Conservation (phyloP, 2,888 invertebrate genomes). For the Lampropteryx suffumata region DNA sequence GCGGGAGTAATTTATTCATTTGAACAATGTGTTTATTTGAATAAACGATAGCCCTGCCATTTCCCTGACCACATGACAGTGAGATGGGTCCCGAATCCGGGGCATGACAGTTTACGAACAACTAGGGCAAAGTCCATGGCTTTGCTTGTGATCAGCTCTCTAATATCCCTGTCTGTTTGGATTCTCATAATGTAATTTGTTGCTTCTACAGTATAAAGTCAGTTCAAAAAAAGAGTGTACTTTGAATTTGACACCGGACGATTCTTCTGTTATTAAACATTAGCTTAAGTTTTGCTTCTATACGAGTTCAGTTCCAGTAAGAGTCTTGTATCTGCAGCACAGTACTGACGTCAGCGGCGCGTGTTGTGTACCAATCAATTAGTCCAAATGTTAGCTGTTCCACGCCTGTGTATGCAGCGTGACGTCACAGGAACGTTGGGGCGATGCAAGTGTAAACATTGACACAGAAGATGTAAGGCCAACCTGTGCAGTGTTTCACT, state of each 20-base stretch:
- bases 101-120: background rate
- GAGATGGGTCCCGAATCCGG: conserved; percentile 8
- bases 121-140: too few species aligned
- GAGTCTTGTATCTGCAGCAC: too few species aligned
- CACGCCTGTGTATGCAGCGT: conserved; percentile 12
- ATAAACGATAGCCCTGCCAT: conserved; percentile 20
- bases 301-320: background rate
- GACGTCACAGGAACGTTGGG: conserved; percentile 9
- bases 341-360: background rate
- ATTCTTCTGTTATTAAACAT: too few species aligned
- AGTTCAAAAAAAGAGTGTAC: too few species aligned
- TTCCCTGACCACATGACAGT: conserved; percentile 20
- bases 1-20: background rate
- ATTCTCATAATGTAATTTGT: too few species aligned
- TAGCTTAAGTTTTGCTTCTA: too few species aligned
- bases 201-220: too few species aligned
- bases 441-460: background rate
- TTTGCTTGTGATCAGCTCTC: too few species aligned
- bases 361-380: conserved; percentile 12
- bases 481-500: background rate
- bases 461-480: background rate
- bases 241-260: too few species aligned
- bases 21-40: conserved; percentile 6
- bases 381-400: conserved; percentile 5
- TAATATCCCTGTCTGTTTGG: background rate